A percentile compares a stretch with the other conserved stretches of the same genome.
Evolutionary conservation across 2,113 vertebrate species (phyloP).

Genomic region (Emydocephalus ijimae): DNA sequence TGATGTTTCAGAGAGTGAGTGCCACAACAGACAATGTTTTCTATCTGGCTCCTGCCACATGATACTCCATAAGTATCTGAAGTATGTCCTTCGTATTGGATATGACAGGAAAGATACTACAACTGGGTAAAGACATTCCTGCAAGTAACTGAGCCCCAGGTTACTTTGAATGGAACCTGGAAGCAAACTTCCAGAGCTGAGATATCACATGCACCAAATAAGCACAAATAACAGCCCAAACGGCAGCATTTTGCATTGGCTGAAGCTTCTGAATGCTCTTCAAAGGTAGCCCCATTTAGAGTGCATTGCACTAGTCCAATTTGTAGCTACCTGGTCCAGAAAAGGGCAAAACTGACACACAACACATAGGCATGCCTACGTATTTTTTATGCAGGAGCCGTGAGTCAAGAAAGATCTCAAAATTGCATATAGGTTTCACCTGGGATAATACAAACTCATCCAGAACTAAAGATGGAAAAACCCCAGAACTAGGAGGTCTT

Average conservation of each 20-base stretch:
- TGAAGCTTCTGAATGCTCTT: background rate
- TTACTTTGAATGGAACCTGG: background rate
- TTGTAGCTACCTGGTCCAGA: background rate
- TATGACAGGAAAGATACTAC: background rate
- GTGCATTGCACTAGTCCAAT: background rate
- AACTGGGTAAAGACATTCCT: background rate
- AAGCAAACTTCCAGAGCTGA: background rate
- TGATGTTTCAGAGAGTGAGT: background rate
- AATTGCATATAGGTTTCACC: background rate
- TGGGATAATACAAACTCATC: background rate
- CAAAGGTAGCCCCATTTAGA: background rate
- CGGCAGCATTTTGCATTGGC: background rate
- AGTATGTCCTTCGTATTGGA: background rate
- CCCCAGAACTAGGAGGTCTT: background rate
- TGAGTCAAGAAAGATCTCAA: background rate
- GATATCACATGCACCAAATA: background rate
- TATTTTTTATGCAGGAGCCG: too few relatives aligned
- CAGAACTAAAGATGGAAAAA: background rate
- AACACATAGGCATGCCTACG: background rate
- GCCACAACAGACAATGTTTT: background rate
- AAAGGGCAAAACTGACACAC: background rate
- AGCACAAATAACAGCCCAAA: background rate
- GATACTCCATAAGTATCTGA: background rate
- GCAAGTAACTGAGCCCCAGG: background rate
- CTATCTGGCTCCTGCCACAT: background rate